Percentiles rank a stretch among this genome's conserved stretches.
Conservation (phyloP, 2,797 vertebrate species). For the Leptoclinus maculatus region DNA sequence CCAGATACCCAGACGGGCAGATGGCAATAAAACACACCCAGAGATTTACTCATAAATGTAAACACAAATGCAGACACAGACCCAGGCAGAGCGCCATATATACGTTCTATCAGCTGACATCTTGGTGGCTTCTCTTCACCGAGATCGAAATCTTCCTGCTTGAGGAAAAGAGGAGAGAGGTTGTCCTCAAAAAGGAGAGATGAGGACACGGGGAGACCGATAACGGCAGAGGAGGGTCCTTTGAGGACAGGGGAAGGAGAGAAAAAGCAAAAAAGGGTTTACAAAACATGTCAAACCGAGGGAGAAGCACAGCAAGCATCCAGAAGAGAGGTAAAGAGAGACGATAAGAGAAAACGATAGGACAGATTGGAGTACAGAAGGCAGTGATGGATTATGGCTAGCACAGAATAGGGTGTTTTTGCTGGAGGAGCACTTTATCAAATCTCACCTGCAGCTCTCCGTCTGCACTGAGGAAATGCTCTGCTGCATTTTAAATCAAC, state of each 20-base stretch:
- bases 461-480: constrained; percentile 40
- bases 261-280: constrained; percentile 7
- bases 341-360: constrained; percentile 34
- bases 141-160: constrained; percentile 16
- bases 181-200: neutral
- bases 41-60: constrained; percentile 40
- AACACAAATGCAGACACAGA: constrained; percentile 44
- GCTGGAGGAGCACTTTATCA: constrained; percentile 47
- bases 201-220: neutral
- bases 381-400: constrained; percentile 59
- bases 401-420: constrained; percentile 50
- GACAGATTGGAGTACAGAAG: constrained; percentile 48
- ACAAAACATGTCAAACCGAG: constrained; percentile 2
- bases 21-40: constrained; percentile 45
- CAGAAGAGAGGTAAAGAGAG: constrained; percentile 17
- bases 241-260: neutral
- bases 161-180: neutral
- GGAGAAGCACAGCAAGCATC: neutral
- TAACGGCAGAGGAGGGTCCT: neutral
- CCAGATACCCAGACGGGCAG: constrained; percentile 68
- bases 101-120: constrained; percentile 2
- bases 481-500: constrained; percentile 46
- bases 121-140: constrained; percentile 2
- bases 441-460: constrained; percentile 46
- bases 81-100: constrained; percentile 31